Base-by-base conservation (phyloP, 2,113 vertebrate genomes). In the Saimiri boliviensis region DNA sequence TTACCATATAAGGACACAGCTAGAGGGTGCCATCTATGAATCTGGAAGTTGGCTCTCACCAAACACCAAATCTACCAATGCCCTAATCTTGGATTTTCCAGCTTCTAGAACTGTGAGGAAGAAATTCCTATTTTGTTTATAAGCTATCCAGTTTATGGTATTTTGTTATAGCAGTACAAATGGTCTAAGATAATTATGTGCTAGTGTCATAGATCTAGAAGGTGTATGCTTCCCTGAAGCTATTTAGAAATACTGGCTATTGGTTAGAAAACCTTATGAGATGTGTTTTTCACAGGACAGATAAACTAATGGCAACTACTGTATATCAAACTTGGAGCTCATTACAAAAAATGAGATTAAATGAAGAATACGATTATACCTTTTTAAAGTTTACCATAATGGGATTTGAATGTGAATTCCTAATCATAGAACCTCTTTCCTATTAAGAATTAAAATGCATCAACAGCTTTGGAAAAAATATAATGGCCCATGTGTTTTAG, bases 391-490 rank as follows among this genome's bases (percentile, higher is more conserved):
- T 95, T 71, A 54, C 6, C 14, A 25, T 79, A 96, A 82, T 80
- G n/a, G 86, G 27, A 82, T 58, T 23, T 90, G 17, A 94, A 94
- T 21, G 54, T 90, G 30, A 94, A 79, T 32, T 82, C 8, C 42
- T n/a, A 40, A 14, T 82, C 21, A 40, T 77, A 70, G 35, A 23
- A 70, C 11, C 71, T 21, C 25, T 60, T 89, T 97, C 25, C 32
- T 49, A 82, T 56, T 91, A 93, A 77, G 42, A n/a, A 89, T 60
- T 27, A 82, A 56, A 42, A 32, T 76, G 16, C 37, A 86, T 21
- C 16, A 92, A 93, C 5, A 81, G 6, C 8, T 97, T 91, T 89
- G 45, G 47, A 79, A 96, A 96, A 92, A 83, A 40, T 45, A 70
- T 47, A 85, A 74, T 66, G 12, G 2, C 16, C 11, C 27, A 56